Base-by-base conservation (phyloP, 23 tunicate genomes). In the Ascidia mentula region DNA sequence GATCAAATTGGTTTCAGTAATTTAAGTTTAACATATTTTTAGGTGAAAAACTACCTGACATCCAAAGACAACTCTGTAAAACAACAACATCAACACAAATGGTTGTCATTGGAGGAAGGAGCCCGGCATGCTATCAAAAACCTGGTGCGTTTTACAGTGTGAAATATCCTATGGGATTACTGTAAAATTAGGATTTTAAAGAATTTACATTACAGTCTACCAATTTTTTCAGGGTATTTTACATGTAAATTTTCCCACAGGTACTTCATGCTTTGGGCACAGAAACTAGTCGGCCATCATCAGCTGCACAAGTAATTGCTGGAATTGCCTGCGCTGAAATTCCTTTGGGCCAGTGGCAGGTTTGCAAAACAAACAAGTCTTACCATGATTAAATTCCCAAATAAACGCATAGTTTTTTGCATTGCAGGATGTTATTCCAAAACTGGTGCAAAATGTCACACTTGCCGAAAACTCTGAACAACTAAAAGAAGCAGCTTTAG, bases 291-390 rank as follows among this genome's bases (percentile, higher is more conserved):
- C 80, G 92, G 38, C 99, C 97, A 33, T 91, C 97, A 0, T 91
- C 99, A 33, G 92, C 96, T 12, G 93, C 99, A 2, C 99, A 96
- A 78, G 99, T 91, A 24, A 84, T 96, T 32, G 99, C 99, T n/a
- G 92, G 94, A 2, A 88, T 96, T 32, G 97, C 95, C 18, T 87
- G 95, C 72, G 99, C 99, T 59, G 99, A 96, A 84, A 72, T 91
- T 0, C 99, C 99, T 38, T 31, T 60, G 6, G 87, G 80, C 12
- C 88, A 76, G 45, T 96, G 99, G 99, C 80, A 37, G 71, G 85
- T 80, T 18, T 32, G 74, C 17, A 53, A 53, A 53, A 9, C 1
- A 5, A 76, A 33, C 22, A 26, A 26, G 12, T 33, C 13, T 74
- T 74, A 15, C 13, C 78, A 74, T 36, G 34, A 26, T 17, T 13